Evolutionary conservation across 1,140 invertebrate species (phyloP), one percentile per base, ranked within the genome.

Genomic region (Brachionus manjavacas): DNA sequence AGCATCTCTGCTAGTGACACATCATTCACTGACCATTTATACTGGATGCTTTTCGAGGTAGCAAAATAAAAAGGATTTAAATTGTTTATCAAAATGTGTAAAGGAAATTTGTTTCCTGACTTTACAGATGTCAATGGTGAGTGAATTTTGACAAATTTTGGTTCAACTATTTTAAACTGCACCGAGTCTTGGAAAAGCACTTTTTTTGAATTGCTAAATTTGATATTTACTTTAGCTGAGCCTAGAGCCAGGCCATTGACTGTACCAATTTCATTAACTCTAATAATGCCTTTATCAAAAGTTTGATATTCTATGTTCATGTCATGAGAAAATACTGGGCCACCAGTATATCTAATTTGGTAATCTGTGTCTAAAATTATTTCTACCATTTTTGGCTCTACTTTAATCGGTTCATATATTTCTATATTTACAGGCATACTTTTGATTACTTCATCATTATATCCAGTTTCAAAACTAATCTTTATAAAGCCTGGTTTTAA

Each of bases 51-150:
- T 43, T 39, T 72, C 7, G 31, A 72, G 8, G 14, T 72, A n/a
- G 68, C 68, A 72, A 72, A 72, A 41, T 72, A 16, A 41, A 72
- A 72, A 11, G 68, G 68, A 20, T 41, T 72, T 41, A 72, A 72
- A 72, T 72, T 72, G 16, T 72, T 72, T 8, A n/a, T 16, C 8
- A 41, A 43, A 41, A 72, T 14, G 16, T 72, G 35, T 4, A 72
- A 9, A n/a, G 28, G 28, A 72, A 72, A 41, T 39, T 39, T 72
- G 41, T 72, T 72, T 41, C 68, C 35, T 16, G 35, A 41, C 20
- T 72, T 72, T 14, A 72, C 41, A 12, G 68, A 72, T 9, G 12
- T 72, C 16, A 72, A 72, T 9, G 68, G 39, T 16, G 68, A 4
- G 2, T 0, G 14, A 41, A 72, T 20, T 41, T 72, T 72, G 11